These are phyloP conservation scores for Lucinisca nassula DNA, from an alignment of 2,888 invertebrate species.

Conservation along the genomic window DNA sequence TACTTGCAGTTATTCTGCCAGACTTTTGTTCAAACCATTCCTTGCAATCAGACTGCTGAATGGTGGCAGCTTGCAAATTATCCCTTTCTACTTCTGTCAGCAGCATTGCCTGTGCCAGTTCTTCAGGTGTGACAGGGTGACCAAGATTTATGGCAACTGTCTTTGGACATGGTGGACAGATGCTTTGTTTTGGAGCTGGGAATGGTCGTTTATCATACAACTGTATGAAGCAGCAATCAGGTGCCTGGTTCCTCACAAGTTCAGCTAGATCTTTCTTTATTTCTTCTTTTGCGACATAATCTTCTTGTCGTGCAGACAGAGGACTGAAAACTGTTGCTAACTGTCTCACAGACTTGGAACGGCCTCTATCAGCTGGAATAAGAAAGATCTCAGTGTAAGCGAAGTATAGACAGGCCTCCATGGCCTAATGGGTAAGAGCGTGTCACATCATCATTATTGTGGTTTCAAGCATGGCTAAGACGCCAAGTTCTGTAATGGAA, in stretches of 20 bases:
- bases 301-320: background rate
- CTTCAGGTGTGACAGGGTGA: slow-evolving; percentile 17
- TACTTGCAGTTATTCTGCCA: slow-evolving; percentile 15
- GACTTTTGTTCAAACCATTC: background rate
- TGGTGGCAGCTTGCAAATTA: background rate
- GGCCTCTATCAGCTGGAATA: slow-evolving; percentile 9
- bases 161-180: slow-evolving; percentile 26
- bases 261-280: slow-evolving; percentile 8
- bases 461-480: too few relatives aligned
- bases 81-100: background rate
- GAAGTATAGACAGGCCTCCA: too few relatives aligned
- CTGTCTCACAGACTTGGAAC: slow-evolving; percentile 13
- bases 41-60: background rate
- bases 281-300: background rate
- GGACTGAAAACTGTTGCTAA: slow-evolving; percentile 13
- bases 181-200: background rate
- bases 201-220: slow-evolving; percentile 18
- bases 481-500: too few relatives aligned
- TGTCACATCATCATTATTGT: too few relatives aligned
- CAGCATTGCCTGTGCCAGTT: slow-evolving; percentile 1
- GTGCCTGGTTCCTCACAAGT: background rate
- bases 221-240: slow-evolving; percentile 6
- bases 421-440: too few relatives aligned
- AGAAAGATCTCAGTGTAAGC: too few relatives aligned
- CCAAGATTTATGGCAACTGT: slow-evolving; percentile 7